Base-by-base conservation (phyloP, 2,888 invertebrate species). In the Pterobdella sp. region DNA sequence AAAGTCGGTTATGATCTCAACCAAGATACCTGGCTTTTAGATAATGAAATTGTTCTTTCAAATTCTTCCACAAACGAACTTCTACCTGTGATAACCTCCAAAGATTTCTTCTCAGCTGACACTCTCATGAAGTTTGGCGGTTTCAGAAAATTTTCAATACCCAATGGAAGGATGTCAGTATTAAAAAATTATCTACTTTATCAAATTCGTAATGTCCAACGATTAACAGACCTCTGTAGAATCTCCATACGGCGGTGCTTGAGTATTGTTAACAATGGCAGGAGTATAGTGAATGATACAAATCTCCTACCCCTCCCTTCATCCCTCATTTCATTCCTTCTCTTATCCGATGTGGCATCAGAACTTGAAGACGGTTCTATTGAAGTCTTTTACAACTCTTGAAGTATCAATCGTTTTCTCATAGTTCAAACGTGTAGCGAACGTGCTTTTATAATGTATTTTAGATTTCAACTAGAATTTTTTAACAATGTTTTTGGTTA, bases 21-120 rank as follows among this genome's bases (percentile, higher is more conserved):
- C 60, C 60, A 56, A 26, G 60, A 56, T n/a, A 4, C 60, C 3
- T 56, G 60, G 60, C 60, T 56, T 26, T n/a, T 56, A 3, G 60
- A 56, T 4, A 22, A n/a, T 26, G 18, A 7, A 7, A 18, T 42
- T 18, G 7, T 22, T 42, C 49, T 14, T 22, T 14, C 10, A 7
- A 42, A 42, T 22, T 14, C 7, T 22, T 42, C 49, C 7, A 42
- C 49, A 7, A 42, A 7, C 22, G 49, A 22, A 7, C 7, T 7
- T 22, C 7, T 22, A 42, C 7, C n/a, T 3, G n/a, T n/a, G n/a
- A n/a, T n/a, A n/a, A 18, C 60, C 4, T 22, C 60, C 18, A 4
- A 3, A 4, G n/a, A 3, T 3, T 56, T 56, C 60, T 56, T 56
- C 60, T 18, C 7, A 26, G 4, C 60, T 14, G n/a, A 56, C 18